Base-by-base conservation (phyloP, 2,888 invertebrate genomes). In the Tipula vernalis region DNA sequence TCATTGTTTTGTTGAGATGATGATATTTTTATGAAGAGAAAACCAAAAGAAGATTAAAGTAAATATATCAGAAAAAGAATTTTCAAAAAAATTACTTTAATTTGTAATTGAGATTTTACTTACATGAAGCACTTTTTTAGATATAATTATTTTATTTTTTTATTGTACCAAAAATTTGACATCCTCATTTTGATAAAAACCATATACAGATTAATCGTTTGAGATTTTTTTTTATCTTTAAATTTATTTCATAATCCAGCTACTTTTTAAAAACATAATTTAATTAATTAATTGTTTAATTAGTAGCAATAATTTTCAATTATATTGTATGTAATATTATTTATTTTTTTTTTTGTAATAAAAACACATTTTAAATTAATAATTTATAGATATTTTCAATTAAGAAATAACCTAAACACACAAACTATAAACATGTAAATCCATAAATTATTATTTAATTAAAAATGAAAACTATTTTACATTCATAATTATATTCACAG, bases 21-120 rank as follows among this genome's bases (percentile, higher is more conserved):
- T 18, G 71, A 12, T 57, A 57, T 71, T 71, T 5, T 28, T 28
- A 51, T 51, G 6, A 71, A 71, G 28, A 71, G 71, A 71, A 10
- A 71, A 71, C 71, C 71, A 71, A 71, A 71, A 71, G 71, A 71
- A 71, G 71, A 71, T 71, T 71, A 71, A 71, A 71, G 71, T 71
- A 28, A 71, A 71, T 71, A 71, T 51, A 51, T 51, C 51, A 44
- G 51, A 51, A 51, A 51, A 71, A 71, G 12, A 12, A 71, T 28
- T 71, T 71, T 71, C 28, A 18, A 71, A 71, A 51, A 71, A 28
- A 71, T 71, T 71, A 71, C 71, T 71, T 71, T 71, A 71, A 71
- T 28, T 71, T 18, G 44, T 71, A 71, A 71, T 71, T 71, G 18
- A 71, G 71, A 10, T 71, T 71, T 71, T 71, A 71, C 71, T 71